A percentile compares a stretch with the other conserved stretches of the same genome.
These are phyloP conservation scores for Dione juno DNA, from an alignment of 2,888 invertebrate genomes.

Conservation along the genomic window DNA sequence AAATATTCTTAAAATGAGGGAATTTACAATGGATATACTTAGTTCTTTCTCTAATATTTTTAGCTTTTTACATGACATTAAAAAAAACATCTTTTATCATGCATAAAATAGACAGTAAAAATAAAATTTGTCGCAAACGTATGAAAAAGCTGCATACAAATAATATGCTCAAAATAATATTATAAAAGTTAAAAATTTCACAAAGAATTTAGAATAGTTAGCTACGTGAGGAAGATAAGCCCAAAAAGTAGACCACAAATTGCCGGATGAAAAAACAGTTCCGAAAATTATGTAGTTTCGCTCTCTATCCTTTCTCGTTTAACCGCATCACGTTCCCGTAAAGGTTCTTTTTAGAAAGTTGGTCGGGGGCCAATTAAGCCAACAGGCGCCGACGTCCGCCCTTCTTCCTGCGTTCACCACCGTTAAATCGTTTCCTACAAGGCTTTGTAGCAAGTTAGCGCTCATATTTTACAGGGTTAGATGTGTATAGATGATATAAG, in stretches of 20 bases:
- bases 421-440: slow-evolving; percentile 57
- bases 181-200: not conserved
- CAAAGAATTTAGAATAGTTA: not conserved
- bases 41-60: no score
- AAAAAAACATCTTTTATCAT: no score
- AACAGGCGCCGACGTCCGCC: slow-evolving; percentile 62
- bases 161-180: no score
- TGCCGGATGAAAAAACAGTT: slow-evolving; percentile 28
- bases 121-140: no score
- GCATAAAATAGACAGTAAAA: no score
- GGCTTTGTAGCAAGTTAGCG: slow-evolving; percentile 53
- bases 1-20: no score
- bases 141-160: no score
- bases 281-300: slow-evolving; percentile 55
- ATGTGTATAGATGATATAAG: not conserved
- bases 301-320: slow-evolving; percentile 56
- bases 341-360: slow-evolving; percentile 67
- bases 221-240: slow-evolving; percentile 32
- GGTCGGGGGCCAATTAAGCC: slow-evolving; percentile 74
- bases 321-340: slow-evolving; percentile 62
- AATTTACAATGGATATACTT: no score
- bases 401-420: slow-evolving; percentile 60
- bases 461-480: slow-evolving; percentile 33
- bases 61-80: no score
- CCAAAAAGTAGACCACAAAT: slow-evolving; percentile 34